These are phyloP conservation scores for Adelognathus sp. DNA, from an alignment of 2,888 invertebrate species.

Conservation along the genomic window DNA sequence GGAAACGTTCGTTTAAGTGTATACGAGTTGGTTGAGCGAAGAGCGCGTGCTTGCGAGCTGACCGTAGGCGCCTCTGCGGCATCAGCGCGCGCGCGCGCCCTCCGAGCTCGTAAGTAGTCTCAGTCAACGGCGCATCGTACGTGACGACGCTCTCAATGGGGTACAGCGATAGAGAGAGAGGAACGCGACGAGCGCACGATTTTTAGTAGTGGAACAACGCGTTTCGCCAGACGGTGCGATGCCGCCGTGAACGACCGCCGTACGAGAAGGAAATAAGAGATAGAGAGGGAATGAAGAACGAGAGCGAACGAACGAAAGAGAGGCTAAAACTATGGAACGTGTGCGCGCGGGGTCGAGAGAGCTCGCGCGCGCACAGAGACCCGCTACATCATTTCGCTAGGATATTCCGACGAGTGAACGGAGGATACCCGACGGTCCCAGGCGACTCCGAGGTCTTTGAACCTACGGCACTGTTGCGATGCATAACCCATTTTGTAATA, in stretches of 20 bases:
- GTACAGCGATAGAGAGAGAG: not conserved
- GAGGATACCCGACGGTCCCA: slow-evolving; percentile 34
- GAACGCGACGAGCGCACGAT: not conserved
- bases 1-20: slow-evolving; percentile 71
- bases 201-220: slow-evolving; percentile 46
- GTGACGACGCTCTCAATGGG: slow-evolving; percentile 75
- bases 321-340: slow-evolving; percentile 46
- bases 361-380: slow-evolving; percentile 63
- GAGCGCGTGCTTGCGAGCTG: slow-evolving; percentile 65
- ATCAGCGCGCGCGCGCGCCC: not conserved
- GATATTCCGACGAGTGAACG: slow-evolving; percentile 59
- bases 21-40: slow-evolving; percentile 57
- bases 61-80: not conserved
- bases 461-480: slow-evolving; percentile 78
- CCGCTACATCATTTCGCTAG: slow-evolving; percentile 77
- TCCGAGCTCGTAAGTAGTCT: slow-evolving; percentile 58
- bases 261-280: slow-evolving; percentile 12
- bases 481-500: slow-evolving; percentile 81
- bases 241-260: slow-evolving; percentile 8
- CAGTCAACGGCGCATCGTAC: slow-evolving; percentile 72
- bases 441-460: slow-evolving; percentile 75
- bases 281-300: slow-evolving; percentile 26
- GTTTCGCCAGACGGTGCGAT: slow-evolving; percentile 49
- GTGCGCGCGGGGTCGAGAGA: no score
- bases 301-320: slow-evolving; percentile 39